Evolutionary conservation across 2,113 vertebrate genomes (phyloP).

Genomic region (Elanoides forficatus): DNA sequence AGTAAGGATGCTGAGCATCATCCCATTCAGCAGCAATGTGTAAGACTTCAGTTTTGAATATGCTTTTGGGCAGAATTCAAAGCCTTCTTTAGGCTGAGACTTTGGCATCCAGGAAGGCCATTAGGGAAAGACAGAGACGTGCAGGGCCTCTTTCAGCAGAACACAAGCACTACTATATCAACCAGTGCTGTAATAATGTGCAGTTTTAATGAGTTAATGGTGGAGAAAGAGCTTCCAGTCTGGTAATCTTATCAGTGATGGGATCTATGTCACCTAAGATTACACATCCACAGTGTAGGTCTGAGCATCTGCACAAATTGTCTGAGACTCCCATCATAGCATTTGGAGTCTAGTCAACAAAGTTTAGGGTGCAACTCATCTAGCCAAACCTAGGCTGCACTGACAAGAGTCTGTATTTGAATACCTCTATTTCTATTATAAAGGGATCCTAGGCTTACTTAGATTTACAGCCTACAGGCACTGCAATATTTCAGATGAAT

Average conservation of each 20-base stretch:
- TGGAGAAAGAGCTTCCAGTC: background rate
- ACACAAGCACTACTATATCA: background rate
- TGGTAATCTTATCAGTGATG: background rate
- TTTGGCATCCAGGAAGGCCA: background rate
- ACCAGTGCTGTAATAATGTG: background rate
- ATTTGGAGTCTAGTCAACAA: background rate
- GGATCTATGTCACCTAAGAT: background rate
- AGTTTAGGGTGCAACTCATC: background rate
- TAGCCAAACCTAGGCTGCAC: background rate
- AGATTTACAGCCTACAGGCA: background rate
- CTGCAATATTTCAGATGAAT: background rate
- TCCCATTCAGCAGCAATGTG: background rate
- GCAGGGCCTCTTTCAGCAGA: background rate
- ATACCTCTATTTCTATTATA: background rate
- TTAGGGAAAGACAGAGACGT: background rate
- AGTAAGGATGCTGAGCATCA: background rate
- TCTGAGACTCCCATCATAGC: background rate
- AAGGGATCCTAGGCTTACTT: background rate
- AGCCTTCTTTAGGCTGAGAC: background rate
- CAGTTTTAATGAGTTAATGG: constrained; percentile 6
- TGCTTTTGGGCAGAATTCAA: background rate
- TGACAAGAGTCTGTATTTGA: background rate
- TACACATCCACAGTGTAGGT: background rate
- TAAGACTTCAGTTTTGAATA: background rate
- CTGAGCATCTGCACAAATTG: background rate